Percentiles rank a stretch among this genome's conserved stretches.
Conservation (phyloP, 2,888 invertebrate species). For the Tholera decimalis region DNA sequence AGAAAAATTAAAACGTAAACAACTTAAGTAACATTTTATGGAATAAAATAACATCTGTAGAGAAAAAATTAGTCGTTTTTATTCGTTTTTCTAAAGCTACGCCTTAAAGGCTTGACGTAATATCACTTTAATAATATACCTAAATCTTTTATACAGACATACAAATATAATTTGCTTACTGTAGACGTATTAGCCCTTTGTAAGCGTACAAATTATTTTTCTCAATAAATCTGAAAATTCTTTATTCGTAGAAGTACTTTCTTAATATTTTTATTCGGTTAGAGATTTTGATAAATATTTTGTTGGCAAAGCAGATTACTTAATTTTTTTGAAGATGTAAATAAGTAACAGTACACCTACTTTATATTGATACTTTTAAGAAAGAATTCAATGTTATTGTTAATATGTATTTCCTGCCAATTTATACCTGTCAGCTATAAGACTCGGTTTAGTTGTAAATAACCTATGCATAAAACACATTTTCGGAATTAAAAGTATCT, state of each 20-base stretch:
- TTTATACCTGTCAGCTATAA: too few relatives aligned
- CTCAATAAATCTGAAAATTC: background rate
- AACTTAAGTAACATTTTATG: background rate
- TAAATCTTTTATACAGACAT: slow-evolving; percentile 23
- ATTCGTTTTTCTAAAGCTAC: slow-evolving; percentile 23
- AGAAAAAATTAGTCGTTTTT: slow-evolving; percentile 20
- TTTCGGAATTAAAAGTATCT: too few relatives aligned
- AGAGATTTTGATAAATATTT: background rate
- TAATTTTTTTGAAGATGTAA: background rate
- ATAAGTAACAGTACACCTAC: background rate
- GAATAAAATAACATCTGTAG: background rate
- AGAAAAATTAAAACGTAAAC: background rate
- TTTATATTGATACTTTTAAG: background rate
- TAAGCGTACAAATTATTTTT: background rate
- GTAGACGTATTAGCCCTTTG: slow-evolving; percentile 21
- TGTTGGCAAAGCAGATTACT: background rate
- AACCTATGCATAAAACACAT: too few relatives aligned
- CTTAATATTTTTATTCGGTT: background rate
- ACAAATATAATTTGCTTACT: slow-evolving; percentile 17
- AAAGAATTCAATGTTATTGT: too few relatives aligned
- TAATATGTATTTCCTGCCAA: too few relatives aligned
- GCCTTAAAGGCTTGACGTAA: slow-evolving; percentile 25
- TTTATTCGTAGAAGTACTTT: too few relatives aligned
- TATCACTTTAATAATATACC: slow-evolving; percentile 39
- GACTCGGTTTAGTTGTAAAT: too few relatives aligned